Base-by-base conservation (phyloP, 2,113 vertebrate species). In the Gnathonemus echidnorhynchus region DNA sequence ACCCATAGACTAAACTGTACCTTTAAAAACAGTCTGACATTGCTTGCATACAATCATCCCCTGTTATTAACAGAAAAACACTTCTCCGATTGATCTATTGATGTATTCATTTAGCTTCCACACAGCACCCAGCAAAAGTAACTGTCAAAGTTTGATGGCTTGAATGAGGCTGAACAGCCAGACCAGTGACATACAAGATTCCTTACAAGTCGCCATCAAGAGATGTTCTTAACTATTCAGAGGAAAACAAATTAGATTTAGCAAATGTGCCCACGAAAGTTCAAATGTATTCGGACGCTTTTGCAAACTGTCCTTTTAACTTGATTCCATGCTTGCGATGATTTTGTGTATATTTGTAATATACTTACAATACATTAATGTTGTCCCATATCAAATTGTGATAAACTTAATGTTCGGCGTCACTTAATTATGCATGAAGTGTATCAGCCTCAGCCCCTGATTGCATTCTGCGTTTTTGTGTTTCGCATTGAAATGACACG, bases 391-490 rank as follows among this genome's bases (percentile, higher is more conserved):
- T 52, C 49, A 50, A 27, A 53, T 87, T 52, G 49, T 19, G n/a
- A 31, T 27, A 17, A 52, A 87, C 86, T 87, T 87, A 87, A 87
- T 88, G 49, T 42, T 88, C 50, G n/a, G 52, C 35, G 35, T 52
- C 31, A 62, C 31, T 80, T 80, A 80, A 80, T 80, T 80, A 80
- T 80, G 74, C 74, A 80, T 80, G 74, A 80, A 80, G 74, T 19
- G n/a, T 19, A 80, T 80, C 74, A 42, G 35, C 74, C 74, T 0
- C 17, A 8, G 74, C 74, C 74, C 74, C 74, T 42, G 74, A 80
- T 80, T 42, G 39, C 35, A 42, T 35, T 42, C 35, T 19, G 74
- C 15, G 35, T 80, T 80, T 42, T 35, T 80, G 74, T 21, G 74
- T 80, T 42, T 80, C 74, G 74, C 74, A 39, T 80, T 15, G 74